These are phyloP conservation scores for Drosophila micromelanica DNA, from an alignment of 1,140 invertebrate species.

Conservation along the genomic window DNA sequence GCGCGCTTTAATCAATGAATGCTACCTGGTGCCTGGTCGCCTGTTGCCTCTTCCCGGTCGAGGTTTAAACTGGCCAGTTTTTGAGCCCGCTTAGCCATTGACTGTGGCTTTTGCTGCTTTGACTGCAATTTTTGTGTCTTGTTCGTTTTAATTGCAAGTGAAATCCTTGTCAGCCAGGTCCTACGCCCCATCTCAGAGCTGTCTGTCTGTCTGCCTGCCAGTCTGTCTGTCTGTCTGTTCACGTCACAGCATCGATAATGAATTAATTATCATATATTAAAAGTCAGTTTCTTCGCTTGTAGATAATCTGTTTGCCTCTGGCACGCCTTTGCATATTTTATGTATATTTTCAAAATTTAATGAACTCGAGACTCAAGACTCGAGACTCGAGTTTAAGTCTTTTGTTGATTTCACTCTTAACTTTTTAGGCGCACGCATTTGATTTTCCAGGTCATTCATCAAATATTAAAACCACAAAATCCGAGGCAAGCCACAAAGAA, in stretches of 20 bases:
- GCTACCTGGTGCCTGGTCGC: conserved; percentile 37
- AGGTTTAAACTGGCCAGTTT: conserved; percentile 16
- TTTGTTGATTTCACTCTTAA: conserved; percentile 3
- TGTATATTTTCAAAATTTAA: conserved; percentile 56
- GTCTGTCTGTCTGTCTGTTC: conserved; percentile 36
- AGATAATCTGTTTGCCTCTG: conserved; percentile 62
- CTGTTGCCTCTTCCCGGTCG: background rate
- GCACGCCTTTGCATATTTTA: conserved; percentile 81
- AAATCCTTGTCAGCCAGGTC: conserved; percentile 74
- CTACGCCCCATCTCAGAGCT: conserved; percentile 28
- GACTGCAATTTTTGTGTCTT: conserved; percentile 73
- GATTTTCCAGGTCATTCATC: conserved; percentile 67
- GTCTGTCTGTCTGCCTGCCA: conserved; percentile 13
- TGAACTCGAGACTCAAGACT: conserved; percentile 53
- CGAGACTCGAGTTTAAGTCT: background rate
- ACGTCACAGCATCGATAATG: conserved; percentile 76
- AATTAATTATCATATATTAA: conserved; percentile 84
- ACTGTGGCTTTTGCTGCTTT: conserved; percentile 12
- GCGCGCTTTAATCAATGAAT: conserved; percentile 79
- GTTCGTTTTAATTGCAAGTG: conserved; percentile 83
- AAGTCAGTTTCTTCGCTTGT: conserved; percentile 64
- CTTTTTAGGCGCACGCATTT: conserved; percentile 17
- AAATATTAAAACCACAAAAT: conserved; percentile 57
- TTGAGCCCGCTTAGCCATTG: conserved; percentile 9
- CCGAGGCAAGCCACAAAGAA: conserved; percentile 15